A percentile compares a stretch with the other conserved stretches of the same genome.
Evolutionary conservation across 2,888 invertebrate species (phyloP).

Genomic region (Dynastes tityus): DNA sequence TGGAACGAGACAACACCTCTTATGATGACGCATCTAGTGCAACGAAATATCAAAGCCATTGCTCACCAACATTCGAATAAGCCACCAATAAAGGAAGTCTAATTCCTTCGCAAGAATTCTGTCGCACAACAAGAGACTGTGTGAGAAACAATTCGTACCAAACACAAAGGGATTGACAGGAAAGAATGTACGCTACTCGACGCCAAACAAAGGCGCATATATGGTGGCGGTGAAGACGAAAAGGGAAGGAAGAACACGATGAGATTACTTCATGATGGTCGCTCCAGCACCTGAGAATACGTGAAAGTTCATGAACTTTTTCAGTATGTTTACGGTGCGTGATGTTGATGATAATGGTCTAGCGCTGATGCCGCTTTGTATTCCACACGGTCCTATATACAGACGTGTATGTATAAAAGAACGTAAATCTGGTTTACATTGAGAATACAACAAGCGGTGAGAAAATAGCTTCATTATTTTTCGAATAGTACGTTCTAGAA

Average conservation of each 20-base stretch:
- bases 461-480: slow-evolving; percentile 20
- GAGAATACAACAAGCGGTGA: background rate
- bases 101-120: slow-evolving; percentile 13
- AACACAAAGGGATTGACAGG: slow-evolving; percentile 31
- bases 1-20: no score
- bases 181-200: slow-evolving; percentile 27
- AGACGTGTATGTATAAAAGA: slow-evolving; percentile 10
- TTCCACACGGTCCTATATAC: background rate
- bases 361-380: slow-evolving; percentile 26
- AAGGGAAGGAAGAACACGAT: slow-evolving; percentile 20
- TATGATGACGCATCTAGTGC: background rate
- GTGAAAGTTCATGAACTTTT: slow-evolving; percentile 41
- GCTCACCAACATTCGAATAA: background rate
- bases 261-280: slow-evolving; percentile 17
- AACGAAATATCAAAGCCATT: background rate
- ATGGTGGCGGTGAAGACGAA: background rate
- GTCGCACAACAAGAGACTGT: slow-evolving; percentile 19
- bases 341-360: slow-evolving; percentile 15
- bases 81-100: slow-evolving; percentile 21
- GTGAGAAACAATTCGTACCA: slow-evolving; percentile 41
- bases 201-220: slow-evolving; percentile 15
- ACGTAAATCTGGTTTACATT: slow-evolving; percentile 19
- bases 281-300: slow-evolving; percentile 32
- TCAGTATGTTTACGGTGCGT: slow-evolving; percentile 14
- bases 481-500: background rate